phyloP scores from a whole-genome alignment of 2,797 vertebrate species.

The Acipenser transmontanus region DNA sequence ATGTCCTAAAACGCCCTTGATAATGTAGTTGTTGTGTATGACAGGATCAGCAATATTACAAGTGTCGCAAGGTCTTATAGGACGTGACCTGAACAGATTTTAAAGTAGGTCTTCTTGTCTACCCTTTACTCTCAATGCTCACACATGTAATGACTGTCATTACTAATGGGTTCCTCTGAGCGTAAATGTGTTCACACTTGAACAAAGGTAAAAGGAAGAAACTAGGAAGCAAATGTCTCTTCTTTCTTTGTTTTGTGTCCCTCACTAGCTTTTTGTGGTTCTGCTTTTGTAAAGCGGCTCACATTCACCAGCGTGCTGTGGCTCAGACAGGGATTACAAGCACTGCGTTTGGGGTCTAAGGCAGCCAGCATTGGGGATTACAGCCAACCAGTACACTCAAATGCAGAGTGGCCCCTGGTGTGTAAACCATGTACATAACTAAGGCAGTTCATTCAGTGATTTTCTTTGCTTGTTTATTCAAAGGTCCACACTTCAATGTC shows the following conservation, averaged over 20 bases:
- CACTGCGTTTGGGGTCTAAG: constrained; percentile 29
- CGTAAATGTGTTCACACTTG: no score
- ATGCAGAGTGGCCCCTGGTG: constrained; percentile 6
- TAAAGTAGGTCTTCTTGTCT: no score
- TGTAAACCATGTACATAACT: constrained; percentile 10
- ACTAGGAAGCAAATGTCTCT: neutral
- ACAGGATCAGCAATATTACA: no score
- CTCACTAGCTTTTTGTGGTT: neutral
- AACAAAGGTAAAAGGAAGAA: neutral
- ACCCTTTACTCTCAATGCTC: no score
- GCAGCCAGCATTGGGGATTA: constrained; percentile 38
- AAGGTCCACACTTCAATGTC: constrained; percentile 78
- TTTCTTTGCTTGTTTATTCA: constrained; percentile 30
- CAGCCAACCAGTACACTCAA: constrained; percentile 9
- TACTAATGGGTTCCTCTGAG: no score
- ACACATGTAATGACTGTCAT: no score
- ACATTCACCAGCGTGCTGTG: neutral
- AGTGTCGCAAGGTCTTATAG: no score
- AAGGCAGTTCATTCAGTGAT: neutral
- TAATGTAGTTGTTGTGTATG: no score
- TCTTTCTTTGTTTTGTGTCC: neutral
- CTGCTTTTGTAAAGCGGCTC: neutral
- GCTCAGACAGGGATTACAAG: neutral
- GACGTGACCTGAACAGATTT: no score
- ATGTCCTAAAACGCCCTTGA: no score